Percentiles rank a stretch among this genome's conserved stretches.
phyloP scores from a whole-genome alignment of 2,113 vertebrate genomes.

The Halcyon senegalensis region DNA sequence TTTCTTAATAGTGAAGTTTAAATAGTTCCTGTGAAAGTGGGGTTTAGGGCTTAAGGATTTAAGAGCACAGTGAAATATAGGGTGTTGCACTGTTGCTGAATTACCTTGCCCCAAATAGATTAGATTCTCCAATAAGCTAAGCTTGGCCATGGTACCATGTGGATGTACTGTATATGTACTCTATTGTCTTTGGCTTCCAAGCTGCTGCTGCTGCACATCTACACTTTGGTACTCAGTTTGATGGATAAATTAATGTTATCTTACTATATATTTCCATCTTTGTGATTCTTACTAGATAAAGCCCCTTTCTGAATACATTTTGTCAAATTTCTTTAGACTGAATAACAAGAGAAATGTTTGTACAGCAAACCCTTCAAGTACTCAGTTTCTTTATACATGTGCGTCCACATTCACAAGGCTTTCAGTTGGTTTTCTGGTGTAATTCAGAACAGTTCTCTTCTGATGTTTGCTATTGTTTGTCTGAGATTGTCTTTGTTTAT shows the following conservation, averaged over 20 bases:
- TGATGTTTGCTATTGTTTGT: background rate
- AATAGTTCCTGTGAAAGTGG: background rate
- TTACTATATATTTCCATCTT: background rate
- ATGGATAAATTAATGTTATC: background rate
- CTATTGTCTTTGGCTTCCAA: background rate
- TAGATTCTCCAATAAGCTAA: background rate
- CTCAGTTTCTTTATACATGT: background rate
- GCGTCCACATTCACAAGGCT: background rate
- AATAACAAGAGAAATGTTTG: constrained; percentile 15
- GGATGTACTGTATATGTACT: no score
- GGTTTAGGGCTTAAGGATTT: background rate
- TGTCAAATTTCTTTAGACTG: background rate
- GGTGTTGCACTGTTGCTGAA: background rate
- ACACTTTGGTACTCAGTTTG: background rate
- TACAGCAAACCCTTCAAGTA: constrained; percentile 3
- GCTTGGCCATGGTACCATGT: background rate
- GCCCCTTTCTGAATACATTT: background rate
- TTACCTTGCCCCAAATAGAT: background rate
- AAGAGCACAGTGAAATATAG: background rate
- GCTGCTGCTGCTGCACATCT: background rate
- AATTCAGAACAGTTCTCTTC: background rate
- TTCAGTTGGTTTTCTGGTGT: background rate
- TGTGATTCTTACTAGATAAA: background rate
- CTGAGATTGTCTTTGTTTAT: background rate
- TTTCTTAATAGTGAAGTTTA: background rate